phyloP scores from a whole-genome alignment of 2,113 vertebrate genomes.

The Balaeniceps rex region DNA sequence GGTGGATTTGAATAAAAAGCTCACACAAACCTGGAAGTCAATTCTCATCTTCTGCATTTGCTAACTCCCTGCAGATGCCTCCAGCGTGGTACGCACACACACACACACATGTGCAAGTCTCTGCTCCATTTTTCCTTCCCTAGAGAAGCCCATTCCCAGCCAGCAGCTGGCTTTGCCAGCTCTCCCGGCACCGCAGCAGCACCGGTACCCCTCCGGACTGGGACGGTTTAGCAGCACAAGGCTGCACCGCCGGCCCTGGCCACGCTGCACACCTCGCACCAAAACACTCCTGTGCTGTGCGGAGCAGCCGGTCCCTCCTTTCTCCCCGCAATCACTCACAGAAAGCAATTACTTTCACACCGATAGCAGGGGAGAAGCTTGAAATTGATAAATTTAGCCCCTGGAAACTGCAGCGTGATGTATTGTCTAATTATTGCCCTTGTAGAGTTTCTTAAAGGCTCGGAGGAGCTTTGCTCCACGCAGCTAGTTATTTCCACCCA shows the following conservation, averaged over 20 bases:
- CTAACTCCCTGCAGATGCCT: neutral
- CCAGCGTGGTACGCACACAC: fast-evolving
- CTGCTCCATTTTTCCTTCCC: neutral
- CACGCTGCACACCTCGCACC: neutral
- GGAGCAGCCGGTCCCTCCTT: neutral
- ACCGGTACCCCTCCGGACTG: fast-evolving
- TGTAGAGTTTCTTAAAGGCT: neutral
- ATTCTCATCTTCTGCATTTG: neutral
- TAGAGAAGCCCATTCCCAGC: neutral
- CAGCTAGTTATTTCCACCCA: neutral
- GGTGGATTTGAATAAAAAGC: neutral
- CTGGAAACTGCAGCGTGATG: neutral
- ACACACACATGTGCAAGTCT: no score
- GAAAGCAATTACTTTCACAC: neutral
- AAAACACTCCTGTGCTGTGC: fast-evolving
- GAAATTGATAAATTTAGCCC: neutral
- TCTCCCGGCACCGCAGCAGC: neutral
- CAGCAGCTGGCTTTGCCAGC: neutral
- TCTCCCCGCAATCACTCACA: neutral
- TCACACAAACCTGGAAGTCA: neutral
- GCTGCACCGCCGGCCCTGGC: neutral
- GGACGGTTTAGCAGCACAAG: neutral
- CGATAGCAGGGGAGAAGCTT: neutral
- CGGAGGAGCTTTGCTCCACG: neutral
- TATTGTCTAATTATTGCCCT: constrained; percentile 3